A percentile compares a stretch with the other conserved stretches of the same genome.
Conservation (phyloP, 2,888 invertebrate species). For the Chrysolina americana region DNA sequence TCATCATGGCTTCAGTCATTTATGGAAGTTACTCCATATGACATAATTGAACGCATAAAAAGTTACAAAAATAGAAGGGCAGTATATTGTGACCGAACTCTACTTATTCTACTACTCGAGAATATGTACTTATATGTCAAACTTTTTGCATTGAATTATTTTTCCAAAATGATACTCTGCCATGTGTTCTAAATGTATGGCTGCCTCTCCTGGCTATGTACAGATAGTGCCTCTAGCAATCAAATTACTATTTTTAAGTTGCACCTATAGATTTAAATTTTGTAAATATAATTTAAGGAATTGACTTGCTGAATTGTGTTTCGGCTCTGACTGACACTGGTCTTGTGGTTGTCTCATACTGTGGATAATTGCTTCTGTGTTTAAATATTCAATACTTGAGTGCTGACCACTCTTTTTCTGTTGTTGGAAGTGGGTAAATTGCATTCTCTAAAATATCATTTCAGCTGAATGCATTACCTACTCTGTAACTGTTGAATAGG, state of each 20-base stretch:
- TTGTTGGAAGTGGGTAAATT: background rate
- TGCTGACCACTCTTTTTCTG: constrained; percentile 28
- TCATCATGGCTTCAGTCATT: no score
- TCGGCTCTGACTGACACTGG: constrained; percentile 51
- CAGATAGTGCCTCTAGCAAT: constrained; percentile 68
- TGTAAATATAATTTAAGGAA: constrained; percentile 61
- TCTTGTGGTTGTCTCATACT: constrained; percentile 41
- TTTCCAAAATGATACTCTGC: constrained; percentile 27
- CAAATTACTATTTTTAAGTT: constrained; percentile 63
- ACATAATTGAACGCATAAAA: no score
- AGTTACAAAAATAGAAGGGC: background rate
- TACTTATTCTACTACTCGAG: background rate
- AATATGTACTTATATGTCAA: background rate
- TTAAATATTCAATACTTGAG: constrained; percentile 34
- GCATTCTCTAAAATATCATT: background rate
- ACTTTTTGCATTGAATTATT: background rate
- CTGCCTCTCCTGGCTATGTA: constrained; percentile 60
- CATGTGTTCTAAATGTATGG: constrained; percentile 47
- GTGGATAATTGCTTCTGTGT: constrained; percentile 43
- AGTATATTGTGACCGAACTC: background rate
- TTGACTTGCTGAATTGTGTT: constrained; percentile 50
- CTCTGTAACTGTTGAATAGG: no score
- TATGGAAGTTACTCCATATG: no score
- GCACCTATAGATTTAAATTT: constrained; percentile 59
- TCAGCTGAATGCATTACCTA: no score